phyloP scores from a whole-genome alignment of 92 coral and sea anemone species.

The Montipora capitata region DNA sequence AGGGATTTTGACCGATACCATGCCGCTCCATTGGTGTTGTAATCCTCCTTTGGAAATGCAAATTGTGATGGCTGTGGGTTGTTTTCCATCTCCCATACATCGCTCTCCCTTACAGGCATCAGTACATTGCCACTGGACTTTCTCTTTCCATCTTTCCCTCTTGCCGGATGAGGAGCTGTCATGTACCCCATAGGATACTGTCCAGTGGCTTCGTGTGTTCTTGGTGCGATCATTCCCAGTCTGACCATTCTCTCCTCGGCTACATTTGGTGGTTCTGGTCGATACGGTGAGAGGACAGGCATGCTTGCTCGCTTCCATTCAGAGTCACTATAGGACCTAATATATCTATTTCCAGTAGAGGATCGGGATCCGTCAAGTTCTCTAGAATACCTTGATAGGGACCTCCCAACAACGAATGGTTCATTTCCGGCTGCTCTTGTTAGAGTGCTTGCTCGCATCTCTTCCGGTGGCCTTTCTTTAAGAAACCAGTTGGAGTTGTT shows the following conservation, averaged over 20 bases:
- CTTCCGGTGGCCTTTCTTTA: constrained; percentile 32
- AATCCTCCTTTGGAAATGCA: constrained; percentile 42
- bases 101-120: constrained; percentile 24
- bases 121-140: constrained; percentile 19
- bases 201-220: constrained; percentile 13
- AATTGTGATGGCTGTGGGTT: constrained; percentile 19
- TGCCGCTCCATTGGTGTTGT: constrained; percentile 37
- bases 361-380: constrained; percentile 52
- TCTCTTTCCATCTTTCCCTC: constrained; percentile 9
- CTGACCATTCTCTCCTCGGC: constrained; percentile 51
- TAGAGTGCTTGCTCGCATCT: neutral
- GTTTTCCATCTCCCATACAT: constrained; percentile 32
- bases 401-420: constrained; percentile 40
- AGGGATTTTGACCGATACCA: constrained; percentile 40
- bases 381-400: constrained; percentile 34
- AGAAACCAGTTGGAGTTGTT: constrained; percentile 42
- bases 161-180: constrained; percentile 27
- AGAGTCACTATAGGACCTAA: constrained; percentile 11
- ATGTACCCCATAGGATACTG: constrained; percentile 20
- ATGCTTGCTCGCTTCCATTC: constrained; percentile 37
- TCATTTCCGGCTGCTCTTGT: constrained; percentile 50
- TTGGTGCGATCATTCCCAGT: constrained; percentile 50
- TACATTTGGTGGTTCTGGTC: constrained; percentile 13
- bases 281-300: neutral
- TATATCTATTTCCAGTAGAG: constrained; percentile 9